phyloP scores from a whole-genome alignment of 2,113 vertebrate genomes.

The Crotalus tigris region DNA sequence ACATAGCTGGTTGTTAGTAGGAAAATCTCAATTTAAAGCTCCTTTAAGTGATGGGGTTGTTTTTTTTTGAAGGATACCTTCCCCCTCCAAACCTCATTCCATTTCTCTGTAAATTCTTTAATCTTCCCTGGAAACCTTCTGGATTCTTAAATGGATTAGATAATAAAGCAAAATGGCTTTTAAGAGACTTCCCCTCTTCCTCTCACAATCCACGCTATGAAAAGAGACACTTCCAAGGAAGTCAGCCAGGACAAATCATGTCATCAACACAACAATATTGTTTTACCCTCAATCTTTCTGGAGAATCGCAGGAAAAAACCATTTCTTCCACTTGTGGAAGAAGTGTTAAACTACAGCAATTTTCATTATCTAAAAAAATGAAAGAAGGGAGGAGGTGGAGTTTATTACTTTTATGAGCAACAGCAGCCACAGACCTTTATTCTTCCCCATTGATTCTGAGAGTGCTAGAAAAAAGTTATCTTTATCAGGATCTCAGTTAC shows the following conservation, averaged over 20 bases:
- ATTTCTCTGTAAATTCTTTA: constrained; percentile 41
- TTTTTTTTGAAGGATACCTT: neutral
- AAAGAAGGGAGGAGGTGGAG: constrained; percentile 28
- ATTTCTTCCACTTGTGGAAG: constrained; percentile 15
- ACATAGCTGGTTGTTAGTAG: constrained; percentile 13
- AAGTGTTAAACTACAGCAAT: neutral
- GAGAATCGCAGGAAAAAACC: neutral
- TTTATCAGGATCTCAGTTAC: neutral
- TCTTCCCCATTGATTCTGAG: neutral
- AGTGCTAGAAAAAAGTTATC: neutral
- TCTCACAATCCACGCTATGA: neutral
- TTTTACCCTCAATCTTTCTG: constrained; percentile 23
- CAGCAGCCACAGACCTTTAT: neutral
- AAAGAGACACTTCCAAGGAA: constrained; percentile 23
- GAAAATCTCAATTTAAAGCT: constrained; percentile 48
- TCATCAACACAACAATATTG: neutral
- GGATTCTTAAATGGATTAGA: constrained; percentile 36
- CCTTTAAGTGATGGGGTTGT: accelerated
- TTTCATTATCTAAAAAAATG: constrained; percentile 18
- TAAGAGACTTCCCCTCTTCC: neutral
- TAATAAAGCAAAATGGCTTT: constrained; percentile 23
- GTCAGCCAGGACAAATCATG: constrained; percentile 7
- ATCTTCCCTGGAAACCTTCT: constrained; percentile 26
- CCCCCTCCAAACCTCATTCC: neutral
- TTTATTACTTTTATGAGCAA: neutral